These are phyloP conservation scores for Scortum barcoo DNA, from an alignment of 2,113 vertebrate genomes.

Conservation along the genomic window DNA sequence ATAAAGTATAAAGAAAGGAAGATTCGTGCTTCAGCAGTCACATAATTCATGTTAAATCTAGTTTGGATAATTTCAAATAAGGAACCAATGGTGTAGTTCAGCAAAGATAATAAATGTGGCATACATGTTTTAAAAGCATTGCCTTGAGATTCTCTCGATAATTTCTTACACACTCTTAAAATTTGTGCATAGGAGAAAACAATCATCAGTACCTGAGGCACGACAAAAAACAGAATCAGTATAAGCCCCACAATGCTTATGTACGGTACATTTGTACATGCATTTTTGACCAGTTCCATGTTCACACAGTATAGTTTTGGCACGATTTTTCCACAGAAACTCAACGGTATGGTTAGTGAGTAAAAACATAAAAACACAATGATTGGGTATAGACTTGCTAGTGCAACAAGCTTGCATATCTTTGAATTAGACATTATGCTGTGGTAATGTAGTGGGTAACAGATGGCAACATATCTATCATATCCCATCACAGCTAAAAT, in stretches of 20 bases:
- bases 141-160: slow-evolving; percentile 40
- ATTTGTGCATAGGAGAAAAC: slow-evolving; percentile 77
- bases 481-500: slow-evolving; percentile 75
- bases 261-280: slow-evolving; percentile 25
- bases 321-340: slow-evolving; percentile 54
- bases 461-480: slow-evolving; percentile 75
- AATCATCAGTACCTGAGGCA: slow-evolving; percentile 59
- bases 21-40: slow-evolving; percentile 19
- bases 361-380: slow-evolving; percentile 51
- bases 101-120: slow-evolving; percentile 80
- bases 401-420: slow-evolving; percentile 36
- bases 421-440: slow-evolving; percentile 62
- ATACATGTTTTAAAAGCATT: slow-evolving; percentile 80
- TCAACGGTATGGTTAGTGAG: slow-evolving; percentile 46
- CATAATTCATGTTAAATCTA: slow-evolving; percentile 59
- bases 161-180: slow-evolving; percentile 50
- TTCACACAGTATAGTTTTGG: slow-evolving; percentile 74
- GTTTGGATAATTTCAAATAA: slow-evolving; percentile 62
- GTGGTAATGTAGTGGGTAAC: slow-evolving; percentile 70
- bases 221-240: neutral
- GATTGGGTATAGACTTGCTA: slow-evolving; percentile 39
- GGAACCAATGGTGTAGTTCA: slow-evolving; percentile 55
- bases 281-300: slow-evolving; percentile 72
- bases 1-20: slow-evolving; percentile 69
- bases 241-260: slow-evolving; percentile 58